Evolutionary conservation across 2,888 invertebrate genomes (phyloP).

Genomic region (Platycnemis pennipes): DNA sequence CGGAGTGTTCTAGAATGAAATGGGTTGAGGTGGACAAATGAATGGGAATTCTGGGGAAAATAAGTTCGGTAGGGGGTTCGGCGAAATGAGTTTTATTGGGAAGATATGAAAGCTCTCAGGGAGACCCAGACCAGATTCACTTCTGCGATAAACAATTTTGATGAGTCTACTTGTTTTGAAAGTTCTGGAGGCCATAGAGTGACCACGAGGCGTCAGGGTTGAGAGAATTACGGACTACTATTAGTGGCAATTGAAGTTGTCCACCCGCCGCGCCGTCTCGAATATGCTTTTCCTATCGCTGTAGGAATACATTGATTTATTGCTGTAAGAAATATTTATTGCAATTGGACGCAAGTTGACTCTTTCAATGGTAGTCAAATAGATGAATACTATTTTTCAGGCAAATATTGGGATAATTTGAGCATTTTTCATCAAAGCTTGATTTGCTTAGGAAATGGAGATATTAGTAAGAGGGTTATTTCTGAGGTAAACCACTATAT

Average conservation of each 20-base stretch:
- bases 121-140: neutral
- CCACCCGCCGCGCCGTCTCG: neutral
- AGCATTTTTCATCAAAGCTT: too few relatives aligned
- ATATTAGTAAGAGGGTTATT: too few relatives aligned
- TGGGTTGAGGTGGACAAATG: neutral
- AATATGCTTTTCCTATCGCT: neutral
- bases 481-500: too few relatives aligned
- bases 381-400: too few relatives aligned
- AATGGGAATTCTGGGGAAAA: neutral
- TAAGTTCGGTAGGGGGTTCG: too few relatives aligned
- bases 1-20: neutral
- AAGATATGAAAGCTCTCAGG: neutral
- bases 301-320: too few relatives aligned
- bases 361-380: too few relatives aligned
- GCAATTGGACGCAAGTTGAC: too few relatives aligned
- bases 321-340: too few relatives aligned
- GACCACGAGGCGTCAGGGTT: neutral
- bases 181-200: neutral
- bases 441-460: too few relatives aligned
- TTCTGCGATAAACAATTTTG: neutral
- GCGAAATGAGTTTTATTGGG: neutral
- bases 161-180: neutral
- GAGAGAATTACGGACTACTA: neutral
- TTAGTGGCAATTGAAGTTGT: neutral
- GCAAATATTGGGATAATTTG: too few relatives aligned